These are phyloP conservation scores for Hydroisotoma schaefferi DNA, from an alignment of 2,888 invertebrate genomes.

Conservation along the genomic window DNA sequence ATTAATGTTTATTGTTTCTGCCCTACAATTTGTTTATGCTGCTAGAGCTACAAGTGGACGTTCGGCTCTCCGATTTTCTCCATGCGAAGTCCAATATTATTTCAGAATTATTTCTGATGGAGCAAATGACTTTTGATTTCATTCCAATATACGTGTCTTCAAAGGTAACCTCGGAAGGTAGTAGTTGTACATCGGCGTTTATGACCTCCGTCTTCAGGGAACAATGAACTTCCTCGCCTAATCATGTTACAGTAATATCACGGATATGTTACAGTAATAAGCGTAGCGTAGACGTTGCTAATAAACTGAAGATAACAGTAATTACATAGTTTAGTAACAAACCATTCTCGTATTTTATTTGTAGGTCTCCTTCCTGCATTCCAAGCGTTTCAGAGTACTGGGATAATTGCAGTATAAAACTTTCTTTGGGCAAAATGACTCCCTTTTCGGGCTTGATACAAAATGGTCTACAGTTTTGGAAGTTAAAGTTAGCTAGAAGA, in stretches of 20 bases:
- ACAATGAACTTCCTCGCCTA: slow-evolving; percentile 30
- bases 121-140: slow-evolving; percentile 16
- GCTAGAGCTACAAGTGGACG: not conserved
- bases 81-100: slow-evolving; percentile 29
- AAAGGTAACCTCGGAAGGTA: slow-evolving; percentile 12
- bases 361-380: slow-evolving; percentile 29
- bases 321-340: not conserved
- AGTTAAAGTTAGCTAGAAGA: no score
- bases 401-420: slow-evolving; percentile 34
- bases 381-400: slow-evolving; percentile 23
- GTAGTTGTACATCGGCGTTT: slow-evolving; percentile 20
- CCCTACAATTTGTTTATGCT: no score
- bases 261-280: no score
- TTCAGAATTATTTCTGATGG: slow-evolving; percentile 32
- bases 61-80: slow-evolving; percentile 11
- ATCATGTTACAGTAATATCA: slow-evolving; percentile 1
- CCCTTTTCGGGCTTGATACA: slow-evolving; percentile 40
- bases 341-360: slow-evolving; percentile 44
- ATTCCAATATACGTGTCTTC: slow-evolving; percentile 36
- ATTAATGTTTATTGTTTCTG: no score
- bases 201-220: slow-evolving; percentile 23
- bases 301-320: no score
- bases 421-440: slow-evolving; percentile 27
- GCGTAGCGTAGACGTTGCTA: no score
- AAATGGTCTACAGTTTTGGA: slow-evolving; percentile 32